Evolutionary conservation across 2,113 vertebrate species (phyloP), one percentile per base, ranked within the genome.

Genomic region (Turnix velox): DNA sequence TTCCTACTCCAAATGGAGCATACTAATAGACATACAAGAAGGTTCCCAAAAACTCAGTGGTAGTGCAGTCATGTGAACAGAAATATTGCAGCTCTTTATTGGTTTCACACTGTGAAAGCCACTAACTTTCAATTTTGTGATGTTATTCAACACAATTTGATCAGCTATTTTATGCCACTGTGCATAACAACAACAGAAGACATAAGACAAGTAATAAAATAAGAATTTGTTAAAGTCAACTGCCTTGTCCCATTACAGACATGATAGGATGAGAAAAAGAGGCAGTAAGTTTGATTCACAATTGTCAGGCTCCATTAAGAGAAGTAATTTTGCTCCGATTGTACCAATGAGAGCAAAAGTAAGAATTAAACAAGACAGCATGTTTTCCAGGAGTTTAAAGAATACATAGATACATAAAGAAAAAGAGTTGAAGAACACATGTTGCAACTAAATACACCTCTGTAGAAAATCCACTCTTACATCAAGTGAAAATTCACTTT

Each of bases 131-230:
- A 94, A 95, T 91, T 92, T 87, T 42, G 55, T 51, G 78, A 82
- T 82, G 72, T 96, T 95, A 96, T 92, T 93, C 93, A 96, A 90
- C 63, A 85, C 69, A 71, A 82, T 77, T 82, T 91, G 84, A 95
- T 93, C 80, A 65, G 87, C 51, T 91, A 40, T 58, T 93, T 77
- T 69, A 84, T 76, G 62, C 57, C 54, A 67, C 59, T 87, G 45
- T 54, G 65, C 46, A 35, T 68, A 87, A 87, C 66, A 92, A 54
- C 62, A 91, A 74, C 62, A 68, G 52, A 94, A 96, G 13, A 85
- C 42, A 23, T 35, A 93, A 90, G 61, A 75, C 35, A 72, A 92
- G 55, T 69, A 79, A 95, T 82, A 90, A 92, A 92, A 83, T 63
- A 84, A 67, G 87, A 83, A 95, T 91, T 88, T 93, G 68, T 91